Conservation (phyloP, 53 echinoderm and acorn worm genomes). For the Apostichopus leukothele region DNA sequence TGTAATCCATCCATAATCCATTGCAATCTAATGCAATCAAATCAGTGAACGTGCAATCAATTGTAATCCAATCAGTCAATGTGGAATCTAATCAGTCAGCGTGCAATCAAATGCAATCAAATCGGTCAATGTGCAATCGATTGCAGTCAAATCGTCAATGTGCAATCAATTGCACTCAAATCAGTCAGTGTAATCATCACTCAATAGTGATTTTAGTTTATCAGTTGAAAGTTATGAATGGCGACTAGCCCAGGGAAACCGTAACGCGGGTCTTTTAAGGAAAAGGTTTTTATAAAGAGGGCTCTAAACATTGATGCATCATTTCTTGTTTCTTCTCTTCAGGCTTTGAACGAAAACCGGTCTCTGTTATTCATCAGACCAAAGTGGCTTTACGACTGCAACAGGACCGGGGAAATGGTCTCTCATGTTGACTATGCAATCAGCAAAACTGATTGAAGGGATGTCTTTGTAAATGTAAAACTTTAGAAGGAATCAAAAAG, state of each 20-base stretch:
- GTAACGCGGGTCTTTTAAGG: not conserved
- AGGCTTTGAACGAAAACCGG: conserved; percentile 79
- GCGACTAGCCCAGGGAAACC: not conserved
- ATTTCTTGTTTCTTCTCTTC: not conserved
- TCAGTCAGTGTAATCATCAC: too few relatives aligned
- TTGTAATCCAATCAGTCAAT: too few relatives aligned
- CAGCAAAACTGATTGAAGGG: not conserved
- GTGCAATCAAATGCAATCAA: too few relatives aligned
- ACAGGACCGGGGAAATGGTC: conserved; percentile 71
- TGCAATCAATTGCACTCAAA: not conserved
- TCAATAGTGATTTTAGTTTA: too few relatives aligned
- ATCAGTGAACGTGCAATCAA: too few relatives aligned
- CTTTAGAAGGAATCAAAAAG: not conserved
- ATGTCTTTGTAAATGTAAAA: not conserved
- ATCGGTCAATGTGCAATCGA: too few relatives aligned
- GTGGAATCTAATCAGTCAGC: too few relatives aligned
- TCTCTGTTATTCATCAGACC: conserved; percentile 71
- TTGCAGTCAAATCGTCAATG: not conserved
- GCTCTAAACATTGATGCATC: not conserved
- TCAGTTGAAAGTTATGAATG: not conserved
- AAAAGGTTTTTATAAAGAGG: not conserved
- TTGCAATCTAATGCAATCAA: too few relatives aligned
- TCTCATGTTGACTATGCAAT: conserved; percentile 70
- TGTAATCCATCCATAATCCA: too few relatives aligned
- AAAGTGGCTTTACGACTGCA: conserved; percentile 76